Conservation (phyloP, 2,113 vertebrate species). For the Quiscalus mexicanus region DNA sequence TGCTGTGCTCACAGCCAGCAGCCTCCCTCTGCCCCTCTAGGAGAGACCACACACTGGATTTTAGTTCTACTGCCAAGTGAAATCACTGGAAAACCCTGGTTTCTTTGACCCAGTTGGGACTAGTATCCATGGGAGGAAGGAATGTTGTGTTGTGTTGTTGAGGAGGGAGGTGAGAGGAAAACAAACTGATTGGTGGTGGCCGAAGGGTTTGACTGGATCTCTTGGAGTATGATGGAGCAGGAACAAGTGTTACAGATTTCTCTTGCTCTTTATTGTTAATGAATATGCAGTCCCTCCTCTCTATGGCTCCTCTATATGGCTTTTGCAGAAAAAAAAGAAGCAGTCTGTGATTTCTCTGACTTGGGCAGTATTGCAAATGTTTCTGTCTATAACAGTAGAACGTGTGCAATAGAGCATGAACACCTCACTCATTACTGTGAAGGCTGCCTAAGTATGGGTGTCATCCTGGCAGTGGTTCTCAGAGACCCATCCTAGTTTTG, state of each 20-base stretch:
- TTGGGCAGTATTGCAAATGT: not conserved
- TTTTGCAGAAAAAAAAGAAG: not conserved
- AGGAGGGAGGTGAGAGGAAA: not conserved
- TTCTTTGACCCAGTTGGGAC: not conserved
- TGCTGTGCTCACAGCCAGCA: not conserved
- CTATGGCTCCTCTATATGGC: not conserved
- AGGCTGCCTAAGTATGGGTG: not conserved
- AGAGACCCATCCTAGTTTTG: not conserved
- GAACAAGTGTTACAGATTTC: not conserved
- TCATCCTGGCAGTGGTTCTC: not conserved
- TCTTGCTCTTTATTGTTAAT: not conserved
- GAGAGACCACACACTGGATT: not conserved
- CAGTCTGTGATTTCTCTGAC: not conserved
- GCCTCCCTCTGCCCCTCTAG: not conserved
- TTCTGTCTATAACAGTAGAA: not conserved
- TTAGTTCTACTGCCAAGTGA: not conserved
- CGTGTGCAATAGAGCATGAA: not conserved
- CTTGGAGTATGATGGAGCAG: not conserved
- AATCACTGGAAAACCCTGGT: not conserved
- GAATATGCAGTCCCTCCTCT: not conserved
- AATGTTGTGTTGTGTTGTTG: not conserved
- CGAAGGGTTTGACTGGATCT: not conserved
- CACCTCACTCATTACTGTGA: not conserved
- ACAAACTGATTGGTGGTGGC: not conserved
- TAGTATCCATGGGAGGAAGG: not conserved